Percentiles rank a stretch among this genome's conserved stretches.
phyloP scores from a whole-genome alignment of 2,113 vertebrate genomes.

The Oncorhynchus gorbuscha region DNA sequence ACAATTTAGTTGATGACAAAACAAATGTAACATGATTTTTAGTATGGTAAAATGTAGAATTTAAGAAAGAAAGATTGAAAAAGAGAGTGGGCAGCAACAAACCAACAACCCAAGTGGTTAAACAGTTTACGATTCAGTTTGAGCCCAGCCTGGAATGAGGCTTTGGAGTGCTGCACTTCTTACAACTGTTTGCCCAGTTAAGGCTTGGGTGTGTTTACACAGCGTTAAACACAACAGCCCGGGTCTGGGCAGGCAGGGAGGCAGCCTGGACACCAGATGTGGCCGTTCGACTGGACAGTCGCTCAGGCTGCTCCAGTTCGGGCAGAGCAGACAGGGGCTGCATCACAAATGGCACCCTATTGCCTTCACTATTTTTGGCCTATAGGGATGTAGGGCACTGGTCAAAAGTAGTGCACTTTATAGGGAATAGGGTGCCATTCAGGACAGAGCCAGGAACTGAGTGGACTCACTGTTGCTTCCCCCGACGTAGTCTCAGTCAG shows the following conservation, averaged over 20 bases:
- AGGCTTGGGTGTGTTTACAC: slow-evolving; percentile 87
- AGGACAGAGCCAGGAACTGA: too few species aligned
- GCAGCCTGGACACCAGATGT: slow-evolving; percentile 91
- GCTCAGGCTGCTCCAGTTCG: slow-evolving; percentile 25
- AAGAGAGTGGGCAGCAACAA: slow-evolving; percentile 59
- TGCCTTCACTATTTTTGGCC: not conserved
- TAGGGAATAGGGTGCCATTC: too few species aligned
- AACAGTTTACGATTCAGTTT: slow-evolving; percentile 87
- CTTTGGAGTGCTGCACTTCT: slow-evolving; percentile 84
- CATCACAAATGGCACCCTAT: not conserved
- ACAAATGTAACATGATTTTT: not conserved
- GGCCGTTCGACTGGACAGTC: slow-evolving; percentile 55
- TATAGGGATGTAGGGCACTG: too few species aligned
- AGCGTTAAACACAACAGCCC: slow-evolving; percentile 78
- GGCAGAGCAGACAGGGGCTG: not conserved
- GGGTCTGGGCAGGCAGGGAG: slow-evolving; percentile 15
- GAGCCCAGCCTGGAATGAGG: slow-evolving; percentile 83
- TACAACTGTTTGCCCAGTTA: slow-evolving; percentile 91
- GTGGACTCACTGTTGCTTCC: not conserved
- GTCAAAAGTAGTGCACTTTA: too few species aligned
- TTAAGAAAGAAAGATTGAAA: slow-evolving; percentile 18
- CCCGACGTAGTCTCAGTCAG: slow-evolving; percentile 69
- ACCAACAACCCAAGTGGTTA: slow-evolving; percentile 82
- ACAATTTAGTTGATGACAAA: not conserved
- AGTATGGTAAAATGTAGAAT: not conserved